Percentiles rank a stretch among this genome's conserved stretches.
These are phyloP conservation scores for Varanus salvator DNA, from an alignment of 2,113 vertebrate species.

Conservation along the genomic window DNA sequence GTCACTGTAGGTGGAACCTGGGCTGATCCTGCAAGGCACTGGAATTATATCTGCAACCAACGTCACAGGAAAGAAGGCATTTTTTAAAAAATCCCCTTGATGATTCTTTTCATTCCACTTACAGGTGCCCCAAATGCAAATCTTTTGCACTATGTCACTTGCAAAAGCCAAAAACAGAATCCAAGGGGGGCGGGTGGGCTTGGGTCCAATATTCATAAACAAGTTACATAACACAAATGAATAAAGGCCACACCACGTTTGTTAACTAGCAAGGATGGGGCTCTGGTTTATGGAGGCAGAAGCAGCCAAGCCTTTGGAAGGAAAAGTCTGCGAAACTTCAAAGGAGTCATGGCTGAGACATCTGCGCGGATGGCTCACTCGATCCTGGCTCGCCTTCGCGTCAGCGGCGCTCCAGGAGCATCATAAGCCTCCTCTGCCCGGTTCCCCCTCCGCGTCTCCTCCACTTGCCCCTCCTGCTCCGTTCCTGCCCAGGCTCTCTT, in stretches of 20 bases:
- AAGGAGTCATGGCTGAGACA: background rate
- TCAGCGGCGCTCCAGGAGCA: background rate
- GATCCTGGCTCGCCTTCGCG: no score
- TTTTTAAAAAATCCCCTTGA: background rate
- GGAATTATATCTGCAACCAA: background rate
- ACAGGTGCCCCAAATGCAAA: background rate
- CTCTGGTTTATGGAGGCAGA: background rate
- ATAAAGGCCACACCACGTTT: slow-evolving; percentile 5
- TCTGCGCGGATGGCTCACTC: background rate
- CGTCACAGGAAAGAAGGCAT: background rate
- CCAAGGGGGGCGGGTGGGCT: background rate
- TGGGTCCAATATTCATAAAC: slow-evolving; percentile 6
- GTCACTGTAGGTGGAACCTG: no score
- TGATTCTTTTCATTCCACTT: background rate
- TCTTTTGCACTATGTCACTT: background rate
- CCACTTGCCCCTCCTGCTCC: slow-evolving; percentile 13
- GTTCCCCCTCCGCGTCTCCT: slow-evolving; percentile 14
- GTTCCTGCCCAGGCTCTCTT: background rate
- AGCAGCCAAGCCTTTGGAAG: background rate
- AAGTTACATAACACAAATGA: slow-evolving; percentile 34
- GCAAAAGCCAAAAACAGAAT: background rate
- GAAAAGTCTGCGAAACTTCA: slow-evolving; percentile 13
- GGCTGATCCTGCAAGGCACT: background rate
- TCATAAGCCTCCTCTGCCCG: background rate
- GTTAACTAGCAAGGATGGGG: background rate